These are phyloP conservation scores for Zaprionus obscuricornis DNA, from an alignment of 2,888 invertebrate species.

Conservation along the genomic window DNA sequence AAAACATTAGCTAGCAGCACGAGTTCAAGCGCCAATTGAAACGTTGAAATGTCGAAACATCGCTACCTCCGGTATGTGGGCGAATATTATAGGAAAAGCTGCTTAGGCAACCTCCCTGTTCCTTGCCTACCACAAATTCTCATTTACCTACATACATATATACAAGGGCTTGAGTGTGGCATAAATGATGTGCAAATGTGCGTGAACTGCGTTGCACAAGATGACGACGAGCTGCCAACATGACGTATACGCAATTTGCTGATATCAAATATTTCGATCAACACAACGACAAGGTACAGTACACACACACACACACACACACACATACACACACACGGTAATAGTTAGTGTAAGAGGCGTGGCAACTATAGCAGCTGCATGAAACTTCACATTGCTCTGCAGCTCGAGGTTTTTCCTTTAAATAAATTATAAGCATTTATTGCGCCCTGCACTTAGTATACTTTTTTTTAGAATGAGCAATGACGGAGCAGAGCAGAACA, in stretches of 20 bases:
- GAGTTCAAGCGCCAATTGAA: slow-evolving; percentile 28
- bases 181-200: slow-evolving; percentile 69
- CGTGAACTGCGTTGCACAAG: slow-evolving; percentile 34
- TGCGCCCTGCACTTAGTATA: slow-evolving; percentile 64
- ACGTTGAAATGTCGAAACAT: slow-evolving; percentile 12
- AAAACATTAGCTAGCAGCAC: slow-evolving; percentile 36
- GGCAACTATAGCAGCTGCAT: slow-evolving; percentile 24
- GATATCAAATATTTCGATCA: slow-evolving; percentile 47
- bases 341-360: not conserved
- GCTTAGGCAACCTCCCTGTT: slow-evolving; percentile 31
- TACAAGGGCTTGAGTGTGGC: slow-evolving; percentile 33
- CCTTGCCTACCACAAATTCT: not conserved
- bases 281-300: slow-evolving; percentile 37
- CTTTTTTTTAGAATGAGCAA: slow-evolving; percentile 36
- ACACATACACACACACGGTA: slow-evolving; percentile 9
- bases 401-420: slow-evolving; percentile 45
- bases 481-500: not conserved
- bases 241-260: slow-evolving; percentile 67
- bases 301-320: not conserved
- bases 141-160: too few relatives aligned
- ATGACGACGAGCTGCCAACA: slow-evolving; percentile 14
- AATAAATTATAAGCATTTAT: slow-evolving; percentile 74
- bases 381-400: slow-evolving; percentile 40
- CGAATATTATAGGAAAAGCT: slow-evolving; percentile 41
- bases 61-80: not conserved